A percentile compares a stretch with the other conserved stretches of the same genome.
Conservation (phyloP, 2,113 vertebrate species). For the Cathartes aura region DNA sequence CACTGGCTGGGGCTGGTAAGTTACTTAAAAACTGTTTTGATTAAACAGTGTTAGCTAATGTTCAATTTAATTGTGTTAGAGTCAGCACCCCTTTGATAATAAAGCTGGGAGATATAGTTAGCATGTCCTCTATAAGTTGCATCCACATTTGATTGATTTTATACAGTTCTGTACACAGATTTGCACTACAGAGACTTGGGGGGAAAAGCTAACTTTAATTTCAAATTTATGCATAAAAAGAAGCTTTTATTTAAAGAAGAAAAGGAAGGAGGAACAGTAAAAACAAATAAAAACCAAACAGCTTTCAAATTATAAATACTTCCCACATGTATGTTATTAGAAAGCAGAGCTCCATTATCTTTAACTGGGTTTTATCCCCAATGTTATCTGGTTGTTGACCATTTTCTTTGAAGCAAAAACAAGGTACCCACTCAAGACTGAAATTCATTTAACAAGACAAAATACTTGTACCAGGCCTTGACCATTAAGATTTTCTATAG, state of each 20-base stretch:
- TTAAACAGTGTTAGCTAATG: slow-evolving; percentile 4
- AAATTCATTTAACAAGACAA: not conserved
- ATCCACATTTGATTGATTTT: not conserved
- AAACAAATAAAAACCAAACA: not conserved
- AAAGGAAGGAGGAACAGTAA: not conserved
- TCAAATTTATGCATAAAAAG: not conserved
- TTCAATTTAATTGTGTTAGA: not conserved
- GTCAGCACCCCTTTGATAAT: not conserved
- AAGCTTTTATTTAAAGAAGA: not conserved
- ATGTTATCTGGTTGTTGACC: not conserved
- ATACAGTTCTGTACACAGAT: not conserved
- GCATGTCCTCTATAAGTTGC: not conserved
- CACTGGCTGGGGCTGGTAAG: not conserved
- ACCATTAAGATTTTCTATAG: not conserved
- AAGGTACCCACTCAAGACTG: not conserved
- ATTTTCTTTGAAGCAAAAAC: not conserved
- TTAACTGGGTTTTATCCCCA: not conserved
- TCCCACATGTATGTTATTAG: not conserved
- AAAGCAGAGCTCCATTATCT: not conserved
- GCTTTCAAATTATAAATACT: not conserved
- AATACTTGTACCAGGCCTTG: not conserved
- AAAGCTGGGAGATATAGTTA: not conserved
- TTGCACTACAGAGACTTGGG: not conserved
- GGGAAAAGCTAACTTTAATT: not conserved
- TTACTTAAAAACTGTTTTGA: slow-evolving; percentile 4